Evolutionary conservation across 2,113 vertebrate species (phyloP).

Genomic region (Gallinago media): DNA sequence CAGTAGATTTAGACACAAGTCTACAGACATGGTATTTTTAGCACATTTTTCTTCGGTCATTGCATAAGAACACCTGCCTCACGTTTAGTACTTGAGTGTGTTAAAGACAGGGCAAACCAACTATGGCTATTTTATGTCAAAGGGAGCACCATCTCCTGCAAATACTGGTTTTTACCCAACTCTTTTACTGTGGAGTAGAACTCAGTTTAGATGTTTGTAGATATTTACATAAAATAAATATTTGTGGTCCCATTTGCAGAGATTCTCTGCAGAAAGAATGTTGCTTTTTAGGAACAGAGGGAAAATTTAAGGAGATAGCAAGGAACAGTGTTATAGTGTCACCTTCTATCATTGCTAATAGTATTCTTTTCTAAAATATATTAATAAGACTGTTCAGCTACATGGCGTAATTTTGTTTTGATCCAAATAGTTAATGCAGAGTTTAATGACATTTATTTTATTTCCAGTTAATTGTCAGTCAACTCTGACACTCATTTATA

Average conservation of each 20-base stretch:
- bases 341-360: neutral
- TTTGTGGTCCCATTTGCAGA: neutral
- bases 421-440: slow-evolving; percentile 15
- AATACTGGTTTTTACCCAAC: neutral
- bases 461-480: slow-evolving; percentile 46
- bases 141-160: neutral
- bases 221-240: slow-evolving; percentile 7
- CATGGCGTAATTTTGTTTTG: slow-evolving; percentile 7
- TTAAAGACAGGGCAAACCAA: neutral
- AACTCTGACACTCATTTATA: slow-evolving; percentile 46
- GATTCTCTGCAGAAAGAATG: neutral
- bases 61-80: neutral
- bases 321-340: neutral
- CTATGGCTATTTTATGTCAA: neutral
- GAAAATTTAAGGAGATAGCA: neutral
- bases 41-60: neutral
- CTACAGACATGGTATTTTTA: neutral
- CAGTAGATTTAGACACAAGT: neutral
- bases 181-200: neutral
- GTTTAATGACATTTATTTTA: slow-evolving; percentile 29
- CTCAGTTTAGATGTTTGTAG: neutral
- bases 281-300: neutral
- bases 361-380: neutral
- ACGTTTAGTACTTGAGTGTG: neutral
- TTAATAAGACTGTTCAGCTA: neutral